These are phyloP conservation scores for Scaptodrosophila latifasciaeformis DNA, from an alignment of 2,888 invertebrate species.

Conservation along the genomic window DNA sequence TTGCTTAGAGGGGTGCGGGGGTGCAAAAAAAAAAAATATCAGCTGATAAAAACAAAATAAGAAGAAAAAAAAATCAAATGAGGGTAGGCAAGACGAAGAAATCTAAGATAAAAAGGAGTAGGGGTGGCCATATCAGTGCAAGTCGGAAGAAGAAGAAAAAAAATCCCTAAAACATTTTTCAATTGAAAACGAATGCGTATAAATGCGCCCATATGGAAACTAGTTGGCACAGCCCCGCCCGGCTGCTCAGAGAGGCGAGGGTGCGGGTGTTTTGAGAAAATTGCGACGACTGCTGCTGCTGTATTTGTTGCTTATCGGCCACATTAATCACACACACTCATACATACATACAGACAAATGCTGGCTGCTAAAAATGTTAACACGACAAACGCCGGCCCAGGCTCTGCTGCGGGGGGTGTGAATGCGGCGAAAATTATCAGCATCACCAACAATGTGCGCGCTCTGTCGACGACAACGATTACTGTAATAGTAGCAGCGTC, in stretches of 20 bases:
- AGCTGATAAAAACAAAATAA: slow-evolving; percentile 27
- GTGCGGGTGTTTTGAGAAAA: too few species aligned
- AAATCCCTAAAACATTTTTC: too few species aligned
- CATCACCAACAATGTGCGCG: slow-evolving; percentile 1
- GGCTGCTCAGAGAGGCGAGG: neutral
- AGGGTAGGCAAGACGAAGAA: slow-evolving; percentile 22
- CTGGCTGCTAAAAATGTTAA: slow-evolving; percentile 4
- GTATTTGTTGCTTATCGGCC: slow-evolving; percentile 11
- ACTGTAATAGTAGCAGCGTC: slow-evolving; percentile 1
- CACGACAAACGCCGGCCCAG: slow-evolving; percentile 5
- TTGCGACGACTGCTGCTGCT: slow-evolving; percentile 3
- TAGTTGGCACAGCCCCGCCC: neutral
- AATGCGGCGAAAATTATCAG: slow-evolving; percentile 32
- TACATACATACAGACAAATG: neutral
- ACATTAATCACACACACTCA: slow-evolving; percentile 1
- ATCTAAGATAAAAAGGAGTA: slow-evolving; percentile 29
- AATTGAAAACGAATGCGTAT: slow-evolving; percentile 66
- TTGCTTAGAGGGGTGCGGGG: slow-evolving; percentile 1
- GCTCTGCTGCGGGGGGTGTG: slow-evolving; percentile 34
- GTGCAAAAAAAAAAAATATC: slow-evolving; percentile 10
- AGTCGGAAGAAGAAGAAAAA: slow-evolving; percentile 13
- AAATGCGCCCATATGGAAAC: slow-evolving; percentile 67
- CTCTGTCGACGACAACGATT: slow-evolving; percentile 27
- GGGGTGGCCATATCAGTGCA: slow-evolving; percentile 3
- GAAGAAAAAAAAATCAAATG: slow-evolving; percentile 4